A percentile compares a stretch with the other conserved stretches of the same genome.
phyloP scores from a whole-genome alignment of 2,797 vertebrate genomes.

The Micromesistius poutassou region DNA sequence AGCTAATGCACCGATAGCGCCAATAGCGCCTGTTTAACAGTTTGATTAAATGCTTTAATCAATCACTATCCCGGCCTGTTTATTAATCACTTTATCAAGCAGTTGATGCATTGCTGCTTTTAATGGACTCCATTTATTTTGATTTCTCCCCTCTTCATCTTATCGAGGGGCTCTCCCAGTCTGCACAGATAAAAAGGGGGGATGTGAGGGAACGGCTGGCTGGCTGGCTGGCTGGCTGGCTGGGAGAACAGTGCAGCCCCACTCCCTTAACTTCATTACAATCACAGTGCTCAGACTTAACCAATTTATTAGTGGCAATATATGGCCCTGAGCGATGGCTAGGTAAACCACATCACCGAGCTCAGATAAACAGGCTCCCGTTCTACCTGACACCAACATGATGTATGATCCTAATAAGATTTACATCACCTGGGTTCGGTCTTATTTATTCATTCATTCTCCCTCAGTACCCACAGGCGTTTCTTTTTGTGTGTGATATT shows the following conservation, averaged over 20 bases:
- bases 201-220: conserved; percentile 1
- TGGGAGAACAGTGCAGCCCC: conserved; percentile 72
- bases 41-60: conserved; percentile 99
- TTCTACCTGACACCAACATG: conserved; percentile 90
- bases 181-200: conserved; percentile 87
- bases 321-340: conserved; percentile 79
- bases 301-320: conserved; percentile 93
- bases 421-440: conserved; percentile 79
- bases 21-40: conserved; percentile 80
- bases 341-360: conserved; percentile 87
- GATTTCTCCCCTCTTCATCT: conserved; percentile 98
- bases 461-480: conserved; percentile 62
- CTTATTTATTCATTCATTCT: conserved; percentile 21
- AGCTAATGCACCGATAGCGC: conserved; percentile 60
- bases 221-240: conserved; percentile 41
- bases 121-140: conserved; percentile 99
- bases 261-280: conserved; percentile 85
- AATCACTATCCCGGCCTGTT: conserved; percentile 96
- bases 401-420: conserved; percentile 97
- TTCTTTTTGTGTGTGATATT: conserved; percentile 47
- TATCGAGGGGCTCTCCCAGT: conserved; percentile 93
- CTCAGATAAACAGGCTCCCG: conserved; percentile 94
- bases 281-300: conserved; percentile 81
- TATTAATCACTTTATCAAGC: conserved; percentile 99
- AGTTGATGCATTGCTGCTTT: conserved; percentile 99